Evolutionary conservation across 23 tunicate genomes (phyloP).

Genomic region (Styela plicata): DNA sequence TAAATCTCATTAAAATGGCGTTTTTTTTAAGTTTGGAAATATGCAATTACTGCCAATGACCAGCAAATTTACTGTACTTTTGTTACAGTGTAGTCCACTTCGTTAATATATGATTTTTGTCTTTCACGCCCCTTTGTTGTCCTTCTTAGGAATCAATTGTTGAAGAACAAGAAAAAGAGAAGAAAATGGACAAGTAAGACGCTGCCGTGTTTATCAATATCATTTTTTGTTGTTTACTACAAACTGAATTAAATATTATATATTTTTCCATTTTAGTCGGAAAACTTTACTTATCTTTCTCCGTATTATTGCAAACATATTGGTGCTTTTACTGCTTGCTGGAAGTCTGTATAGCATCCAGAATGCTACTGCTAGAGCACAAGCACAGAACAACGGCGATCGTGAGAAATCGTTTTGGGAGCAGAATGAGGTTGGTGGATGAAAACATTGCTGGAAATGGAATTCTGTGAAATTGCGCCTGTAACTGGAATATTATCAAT

Average conservation of each 20-base stretch:
- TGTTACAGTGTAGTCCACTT: not conserved
- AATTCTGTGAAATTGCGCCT: too few relatives aligned
- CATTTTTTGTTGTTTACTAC: not conserved
- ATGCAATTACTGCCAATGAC: too few relatives aligned
- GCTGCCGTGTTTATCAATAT: not conserved
- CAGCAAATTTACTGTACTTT: too few relatives aligned
- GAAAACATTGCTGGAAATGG: too few relatives aligned
- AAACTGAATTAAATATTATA: not conserved
- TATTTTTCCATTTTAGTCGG: slow-evolving; percentile 15
- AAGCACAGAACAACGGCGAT: slow-evolving; percentile 23
- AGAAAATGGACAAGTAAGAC: slow-evolving; percentile 34
- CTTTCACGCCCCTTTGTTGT: too few relatives aligned
- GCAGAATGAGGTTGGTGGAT: slow-evolving; percentile 58
- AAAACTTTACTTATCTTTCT: slow-evolving; percentile 34
- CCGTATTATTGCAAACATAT: slow-evolving; percentile 51
- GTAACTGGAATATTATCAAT: too few relatives aligned
- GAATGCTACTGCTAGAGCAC: slow-evolving; percentile 42
- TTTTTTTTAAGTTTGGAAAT: too few relatives aligned
- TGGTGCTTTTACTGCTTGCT: slow-evolving; percentile 57
- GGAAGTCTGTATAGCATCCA: slow-evolving; percentile 67
- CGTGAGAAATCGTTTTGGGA: slow-evolving; percentile 50
- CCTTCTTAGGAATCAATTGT: slow-evolving; percentile 71
- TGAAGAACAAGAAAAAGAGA: slow-evolving; percentile 73
- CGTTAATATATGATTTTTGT: too few relatives aligned
- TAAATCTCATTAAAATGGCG: too few relatives aligned